Percentiles rank a stretch among this genome's conserved stretches.
phyloP scores from a whole-genome alignment of 30 jellyfish, hydroid and myxozoan species.

The Rhopilema esculentum region DNA sequence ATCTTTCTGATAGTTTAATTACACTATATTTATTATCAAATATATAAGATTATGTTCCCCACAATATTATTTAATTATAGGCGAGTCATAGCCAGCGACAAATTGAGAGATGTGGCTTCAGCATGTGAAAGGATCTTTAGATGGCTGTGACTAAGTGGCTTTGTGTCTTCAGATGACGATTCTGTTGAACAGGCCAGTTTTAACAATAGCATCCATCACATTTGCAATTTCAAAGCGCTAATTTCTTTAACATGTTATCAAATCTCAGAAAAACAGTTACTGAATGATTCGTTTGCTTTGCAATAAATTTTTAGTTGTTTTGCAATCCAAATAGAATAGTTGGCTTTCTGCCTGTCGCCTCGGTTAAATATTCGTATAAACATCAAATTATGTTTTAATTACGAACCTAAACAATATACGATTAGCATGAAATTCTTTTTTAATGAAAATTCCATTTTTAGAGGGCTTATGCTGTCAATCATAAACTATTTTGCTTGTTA shows the following conservation, averaged over 20 bases:
- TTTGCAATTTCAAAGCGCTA: background rate
- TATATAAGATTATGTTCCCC: conserved; percentile 62
- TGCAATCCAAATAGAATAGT: background rate
- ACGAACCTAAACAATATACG: background rate
- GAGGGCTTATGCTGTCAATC: no score
- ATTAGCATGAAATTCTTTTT: no score
- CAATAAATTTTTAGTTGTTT: no score
- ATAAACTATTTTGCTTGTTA: no score
- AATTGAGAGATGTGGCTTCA: conserved; percentile 40
- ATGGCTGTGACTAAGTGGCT: background rate
- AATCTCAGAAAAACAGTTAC: background rate
- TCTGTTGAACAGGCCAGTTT: background rate
- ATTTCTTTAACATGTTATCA: background rate
- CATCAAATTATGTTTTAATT: background rate
- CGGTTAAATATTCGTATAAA: background rate
- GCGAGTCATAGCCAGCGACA: conserved; percentile 34
- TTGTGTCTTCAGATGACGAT: background rate
- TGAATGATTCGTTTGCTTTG: background rate
- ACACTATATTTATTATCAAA: conserved; percentile 44
- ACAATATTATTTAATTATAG: conserved; percentile 61
- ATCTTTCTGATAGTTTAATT: conserved; percentile 72
- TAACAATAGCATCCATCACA: background rate
- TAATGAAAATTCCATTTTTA: no score
- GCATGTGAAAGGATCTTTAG: background rate
- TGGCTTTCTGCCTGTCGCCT: background rate